Conservation (phyloP, 2,797 vertebrate genomes). For the Xiphorhynchus erythropygius region DNA sequence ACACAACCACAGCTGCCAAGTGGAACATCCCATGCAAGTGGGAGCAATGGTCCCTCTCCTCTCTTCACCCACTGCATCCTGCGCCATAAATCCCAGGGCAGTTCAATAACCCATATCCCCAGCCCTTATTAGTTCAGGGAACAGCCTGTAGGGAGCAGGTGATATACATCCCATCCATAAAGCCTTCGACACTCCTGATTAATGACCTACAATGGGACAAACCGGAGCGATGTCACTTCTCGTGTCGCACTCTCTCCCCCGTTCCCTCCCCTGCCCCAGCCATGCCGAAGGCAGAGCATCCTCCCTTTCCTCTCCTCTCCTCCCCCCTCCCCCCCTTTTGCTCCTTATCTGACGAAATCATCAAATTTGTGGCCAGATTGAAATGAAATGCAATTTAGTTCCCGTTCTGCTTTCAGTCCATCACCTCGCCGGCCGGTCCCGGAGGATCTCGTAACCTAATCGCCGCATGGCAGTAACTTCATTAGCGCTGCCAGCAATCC, state of each 20-base stretch:
- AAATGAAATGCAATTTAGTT: constrained; percentile 79
- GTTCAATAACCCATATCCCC: background rate
- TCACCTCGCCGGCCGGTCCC: constrained; percentile 70
- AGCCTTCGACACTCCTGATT: constrained; percentile 18
- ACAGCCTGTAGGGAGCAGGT: background rate
- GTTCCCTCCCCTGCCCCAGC: background rate
- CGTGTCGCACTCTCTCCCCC: background rate
- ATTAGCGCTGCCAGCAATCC: constrained; percentile 70
- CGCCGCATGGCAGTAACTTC: constrained; percentile 86
- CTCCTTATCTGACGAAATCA: constrained; percentile 69
- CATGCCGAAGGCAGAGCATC: background rate
- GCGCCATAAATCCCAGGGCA: constrained; percentile 6
- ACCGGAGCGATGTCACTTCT: background rate
- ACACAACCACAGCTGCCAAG: background rate
- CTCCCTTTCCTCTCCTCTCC: background rate
- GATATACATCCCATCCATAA: constrained; percentile 10
- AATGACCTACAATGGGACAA: background rate
- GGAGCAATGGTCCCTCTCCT: background rate
- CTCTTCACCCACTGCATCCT: background rate
- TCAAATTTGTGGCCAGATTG: constrained; percentile 75
- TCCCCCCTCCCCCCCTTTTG: background rate
- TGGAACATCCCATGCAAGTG: background rate
- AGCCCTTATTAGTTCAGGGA: background rate
- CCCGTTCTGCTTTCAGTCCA: constrained; percentile 71
- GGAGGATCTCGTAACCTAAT: constrained; percentile 80